Evolutionary conservation across 2,113 vertebrate species (phyloP), one percentile per base, ranked within the genome.

Genomic region (Nicator chloris): DNA sequence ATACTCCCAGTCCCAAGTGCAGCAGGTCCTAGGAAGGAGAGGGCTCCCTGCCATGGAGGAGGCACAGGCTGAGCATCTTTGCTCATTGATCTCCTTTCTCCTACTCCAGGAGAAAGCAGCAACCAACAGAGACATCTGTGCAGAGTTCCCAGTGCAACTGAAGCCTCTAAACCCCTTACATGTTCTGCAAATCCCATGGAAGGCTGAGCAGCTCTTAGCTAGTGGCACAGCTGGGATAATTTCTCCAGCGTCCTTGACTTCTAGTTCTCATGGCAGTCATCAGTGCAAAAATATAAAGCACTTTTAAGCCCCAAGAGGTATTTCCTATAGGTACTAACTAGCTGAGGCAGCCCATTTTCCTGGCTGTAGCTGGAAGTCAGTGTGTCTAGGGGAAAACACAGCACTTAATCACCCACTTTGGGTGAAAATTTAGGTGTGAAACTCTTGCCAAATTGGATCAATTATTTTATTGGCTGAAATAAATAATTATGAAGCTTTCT

Each of bases 381-480:
- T 5, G 19, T 63, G 31, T 37, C 81, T 79, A 56, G 72, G 64
- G 64, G n/a, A 88, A 86, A 87, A 77, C 14, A 1, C 27, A 66
- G 71, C 92, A 85, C 85, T 95, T 93, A 89, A 94, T 96, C 94
- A 91, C 22, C 35, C 86, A 80, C 70, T 83, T 85, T 35, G 53
- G 49, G 64, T 85, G 82, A 78, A 86, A 93, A 96, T 76, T 92
- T 77, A 94, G 94, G 87, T 47, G 21, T 54, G 33, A 87, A 85
- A 39, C 33, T 75, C 83, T 95, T 91, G 91, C 91, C 92, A 95
- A 90, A 70, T 88, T 66, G 66, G 69, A 95, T 93, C 76, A 73
- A 95, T 95, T 92, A 93, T 89, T 87, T 96, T 90, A 95, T 93
- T 93, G 85, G 53, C 88, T 85, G 73, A 80, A 94, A 94, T 70